Evolutionary conservation across 2,797 vertebrate species (phyloP), one percentile per base, ranked within the genome.

Genomic region (Oryzias sinensis): DNA sequence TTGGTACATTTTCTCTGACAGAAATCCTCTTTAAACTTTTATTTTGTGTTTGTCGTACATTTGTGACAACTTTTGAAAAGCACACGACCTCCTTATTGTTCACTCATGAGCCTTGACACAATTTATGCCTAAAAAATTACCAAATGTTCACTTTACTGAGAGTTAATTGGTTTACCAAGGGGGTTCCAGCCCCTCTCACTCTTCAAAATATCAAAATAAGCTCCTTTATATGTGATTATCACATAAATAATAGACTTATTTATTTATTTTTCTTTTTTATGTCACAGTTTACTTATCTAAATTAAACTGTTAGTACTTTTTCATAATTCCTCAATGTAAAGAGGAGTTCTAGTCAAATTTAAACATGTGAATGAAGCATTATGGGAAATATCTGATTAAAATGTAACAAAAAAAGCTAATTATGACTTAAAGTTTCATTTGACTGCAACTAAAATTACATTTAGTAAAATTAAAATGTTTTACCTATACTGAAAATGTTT

Each of bases 111-210:
- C 72, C 68, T 58, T 5, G 53, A 80, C 56, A 83, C 71, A 75
- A 74, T 48, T 53, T 59, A 58, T 70, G 52, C 67, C 77, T 53
- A 25, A 56, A 59, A 77, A 67, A 62, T 74, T 78, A 71, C 56
- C 72, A 33, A 71, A 33, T 47, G 25, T 56, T 81, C 59, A 74
- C 59, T 80, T 66, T 64, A 69, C 49, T 69, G 6, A 50, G 49
- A 59, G 66, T 50, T 61, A 56, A 27, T 76, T 43, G 3, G 27
- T 44, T 73, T 64, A 2, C 6, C 27, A 6, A 29, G 20, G 47
- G 45, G 52, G 49, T 68, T 82, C 43, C 52, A 74, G 83, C 83
- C 85, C 80, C 83, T 89, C 85, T 18, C 33, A 77, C 60, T 20
- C 66, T 46, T 64, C n/a, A 63, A 49, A 53, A 42, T 40, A 42